Base-by-base conservation (phyloP, 2,888 invertebrate species). In the Xylocampa areola region DNA sequence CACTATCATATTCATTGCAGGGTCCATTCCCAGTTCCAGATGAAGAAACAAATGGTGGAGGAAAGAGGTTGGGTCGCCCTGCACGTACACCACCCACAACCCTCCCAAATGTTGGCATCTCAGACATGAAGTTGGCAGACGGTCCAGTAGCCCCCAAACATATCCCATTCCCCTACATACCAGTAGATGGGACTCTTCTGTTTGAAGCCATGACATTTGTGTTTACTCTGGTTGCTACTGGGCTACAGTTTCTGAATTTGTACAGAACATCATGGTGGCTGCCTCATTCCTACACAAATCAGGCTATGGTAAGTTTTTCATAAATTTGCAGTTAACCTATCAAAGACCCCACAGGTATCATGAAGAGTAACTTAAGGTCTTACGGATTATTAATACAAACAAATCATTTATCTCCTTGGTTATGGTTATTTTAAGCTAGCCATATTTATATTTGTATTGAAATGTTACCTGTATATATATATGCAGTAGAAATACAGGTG, bases 181-280 rank as follows among this genome's bases (percentile, higher is more conserved):
- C 97, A 0, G 94, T 96, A 21, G 97, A 98, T 74, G 96, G 97
- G 43, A 97, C 97, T 71, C 86, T 99, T 40, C 93, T 96, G 45
- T 99, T 98, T 92, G 99, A 99, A 89, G 91, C 96, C 1, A 95
- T 98, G 80, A 96, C 98, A 84, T 97, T 98, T 85, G 89, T 96
- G 8, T 98, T 97, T 84, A 96, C 97, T 0, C 88, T 97, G 19
- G 95, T 97, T 35, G 96, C 97, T 0, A 96, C 97, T 16, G 96
- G 96, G 49, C 94, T 99, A 51, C 99, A 99, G 91, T 98, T 98
- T 84, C 94, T 99, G 33, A 98, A 99, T 92, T 95, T 99, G 29
- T 99, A 99, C 84, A 96, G 98, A 73, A 98, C 98, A 1, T 97
- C 98, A 10, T 99, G 99, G 98, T 99, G 99, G 99, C 89, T 99